phyloP scores from a whole-genome alignment of 2,797 vertebrate species.

The Alcedo quadribrachys region DNA sequence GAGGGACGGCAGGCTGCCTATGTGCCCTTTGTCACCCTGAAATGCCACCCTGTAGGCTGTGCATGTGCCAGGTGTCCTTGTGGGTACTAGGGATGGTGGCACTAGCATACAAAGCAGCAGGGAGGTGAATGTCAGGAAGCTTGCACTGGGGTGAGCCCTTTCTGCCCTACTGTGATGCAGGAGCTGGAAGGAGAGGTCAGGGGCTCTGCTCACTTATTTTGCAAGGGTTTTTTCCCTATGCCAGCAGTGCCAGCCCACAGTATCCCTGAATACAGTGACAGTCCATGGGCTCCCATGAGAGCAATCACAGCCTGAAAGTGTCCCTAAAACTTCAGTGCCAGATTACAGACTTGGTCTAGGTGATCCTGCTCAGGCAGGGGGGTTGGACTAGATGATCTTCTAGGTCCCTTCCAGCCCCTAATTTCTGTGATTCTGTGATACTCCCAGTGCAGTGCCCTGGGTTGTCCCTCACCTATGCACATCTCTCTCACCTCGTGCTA shows the following conservation, averaged over 20 bases:
- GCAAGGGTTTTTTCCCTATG: background rate
- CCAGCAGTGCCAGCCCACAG: background rate
- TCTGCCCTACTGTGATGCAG: background rate
- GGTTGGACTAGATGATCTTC: too few species aligned
- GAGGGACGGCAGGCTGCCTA: background rate
- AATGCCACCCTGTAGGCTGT: background rate
- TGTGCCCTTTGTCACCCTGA: background rate
- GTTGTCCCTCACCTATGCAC: too few species aligned
- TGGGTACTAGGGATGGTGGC: background rate
- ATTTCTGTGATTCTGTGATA: too few species aligned
- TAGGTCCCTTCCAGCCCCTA: too few species aligned
- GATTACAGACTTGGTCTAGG: too few species aligned
- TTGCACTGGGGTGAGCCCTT: background rate
- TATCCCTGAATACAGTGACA: background rate
- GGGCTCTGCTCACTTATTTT: background rate
- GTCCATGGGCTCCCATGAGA: accelerated
- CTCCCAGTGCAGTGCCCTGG: background rate
- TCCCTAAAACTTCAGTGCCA: background rate
- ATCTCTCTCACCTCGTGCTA: too few species aligned
- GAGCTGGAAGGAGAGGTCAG: background rate
- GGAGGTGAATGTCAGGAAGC: background rate
- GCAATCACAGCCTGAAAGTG: background rate
- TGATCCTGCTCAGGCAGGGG: too few species aligned
- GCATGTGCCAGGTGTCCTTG: background rate
- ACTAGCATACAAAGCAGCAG: background rate